Evolutionary conservation across 2,113 vertebrate species (phyloP).

Genomic region (Corythornis vintsioides): DNA sequence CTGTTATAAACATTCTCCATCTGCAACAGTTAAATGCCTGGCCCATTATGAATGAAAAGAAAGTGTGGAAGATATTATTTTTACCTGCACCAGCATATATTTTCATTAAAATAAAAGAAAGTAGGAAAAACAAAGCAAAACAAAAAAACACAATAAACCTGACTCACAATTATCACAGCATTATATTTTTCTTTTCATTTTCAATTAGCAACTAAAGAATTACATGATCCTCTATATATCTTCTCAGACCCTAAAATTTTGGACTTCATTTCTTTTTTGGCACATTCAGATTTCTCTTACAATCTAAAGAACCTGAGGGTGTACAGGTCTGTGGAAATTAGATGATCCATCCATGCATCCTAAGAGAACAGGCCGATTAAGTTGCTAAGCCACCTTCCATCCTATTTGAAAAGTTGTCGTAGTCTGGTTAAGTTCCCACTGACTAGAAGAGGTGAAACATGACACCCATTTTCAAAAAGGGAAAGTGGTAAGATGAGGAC

Average conservation of each 20-base stretch:
- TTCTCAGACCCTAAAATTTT: not conserved
- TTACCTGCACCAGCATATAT: not conserved
- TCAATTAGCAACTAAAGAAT: not conserved
- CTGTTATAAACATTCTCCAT: not conserved
- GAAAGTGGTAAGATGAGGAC: no score
- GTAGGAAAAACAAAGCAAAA: no score
- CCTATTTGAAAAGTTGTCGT: no score
- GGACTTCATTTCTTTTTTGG: not conserved
- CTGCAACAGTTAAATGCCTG: not conserved
- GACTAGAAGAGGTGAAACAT: no score
- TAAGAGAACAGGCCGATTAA: no score
- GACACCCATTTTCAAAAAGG: no score
- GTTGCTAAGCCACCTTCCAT: no score
- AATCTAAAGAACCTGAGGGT: no score
- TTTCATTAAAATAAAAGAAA: not conserved
- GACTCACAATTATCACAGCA: not conserved
- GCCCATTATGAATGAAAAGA: not conserved
- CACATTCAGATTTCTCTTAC: slow-evolving; percentile 1
- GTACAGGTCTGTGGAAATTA: no score
- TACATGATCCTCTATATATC: not conserved
- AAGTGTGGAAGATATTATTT: not conserved
- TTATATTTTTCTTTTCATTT: not conserved
- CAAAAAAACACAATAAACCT: not conserved
- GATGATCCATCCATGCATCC: no score
- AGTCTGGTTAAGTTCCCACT: no score